Base-by-base conservation (phyloP, 2,797 vertebrate species). In the Botia kubotai region DNA sequence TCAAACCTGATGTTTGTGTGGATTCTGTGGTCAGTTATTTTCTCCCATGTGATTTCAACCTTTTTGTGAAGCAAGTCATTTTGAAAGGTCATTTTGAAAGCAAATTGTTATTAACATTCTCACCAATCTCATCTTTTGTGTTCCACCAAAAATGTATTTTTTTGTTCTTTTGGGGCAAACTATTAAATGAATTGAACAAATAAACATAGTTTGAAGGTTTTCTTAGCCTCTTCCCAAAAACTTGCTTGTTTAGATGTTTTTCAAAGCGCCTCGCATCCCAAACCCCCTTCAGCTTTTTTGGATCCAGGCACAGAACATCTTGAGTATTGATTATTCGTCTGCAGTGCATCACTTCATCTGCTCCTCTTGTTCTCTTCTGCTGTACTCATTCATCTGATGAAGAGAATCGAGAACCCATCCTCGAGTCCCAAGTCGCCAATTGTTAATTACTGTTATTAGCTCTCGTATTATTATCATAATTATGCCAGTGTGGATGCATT, bases 391-490 rank as follows among this genome's bases (percentile, higher is more conserved):
- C 69, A 72, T 76, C 29, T 17, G 29, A 36, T 6, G 33, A 12
- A 66, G 63, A 63, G 46, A 79, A 46, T 60, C 1, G 21, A 72
- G 58, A 65, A 72, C 19, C 33, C 23, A 2, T 48, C 33, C 62
- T 80, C 16, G 23, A 74, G 52, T 13, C 63, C 52, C 21, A 55
- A 83, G 73, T 75, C 52, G 48, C 14, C 68, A 67, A 52, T 77
- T 66, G 78, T 72, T 77, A 60, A 33, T 77, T 82, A 71, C 69
- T 55, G 72, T 70, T 72, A 84, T 29, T 75, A 86, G 75, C 58
- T 21, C 66, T 55, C 52, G 82, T 70, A 57, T 82, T 55, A 88
- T 90, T 80, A 87, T 82, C 71, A 87, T 87, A 87, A 90, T 89
- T 76, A 83, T 13, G 1, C 75, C 72, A 81, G 81, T 87, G 86